Evolutionary conservation across 2,888 invertebrate genomes (phyloP).

Genomic region (Acanthosoma haemorrhoidale): DNA sequence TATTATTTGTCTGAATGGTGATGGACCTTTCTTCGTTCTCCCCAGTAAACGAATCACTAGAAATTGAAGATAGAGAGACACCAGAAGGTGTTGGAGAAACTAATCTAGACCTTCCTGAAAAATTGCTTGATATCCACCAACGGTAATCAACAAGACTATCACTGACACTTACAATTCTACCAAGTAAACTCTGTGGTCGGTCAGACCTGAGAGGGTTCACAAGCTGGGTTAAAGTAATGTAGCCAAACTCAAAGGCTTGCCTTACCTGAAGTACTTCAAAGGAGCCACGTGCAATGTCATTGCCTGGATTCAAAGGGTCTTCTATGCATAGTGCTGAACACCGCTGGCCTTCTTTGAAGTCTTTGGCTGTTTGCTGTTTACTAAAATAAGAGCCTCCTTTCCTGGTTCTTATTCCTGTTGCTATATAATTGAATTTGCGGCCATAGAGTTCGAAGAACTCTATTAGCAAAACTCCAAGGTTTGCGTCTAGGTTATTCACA

Average conservation of each 20-base stretch:
- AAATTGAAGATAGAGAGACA: too few relatives aligned
- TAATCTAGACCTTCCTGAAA: neutral
- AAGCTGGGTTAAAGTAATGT: constrained; percentile 72
- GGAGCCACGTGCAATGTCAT: constrained; percentile 96
- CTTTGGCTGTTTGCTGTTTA: constrained; percentile 83
- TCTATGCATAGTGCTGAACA: constrained; percentile 94
- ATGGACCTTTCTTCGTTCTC: too few relatives aligned
- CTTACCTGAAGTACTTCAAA: constrained; percentile 87
- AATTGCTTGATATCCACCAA: constrained; percentile 55
- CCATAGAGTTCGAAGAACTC: constrained; percentile 98
- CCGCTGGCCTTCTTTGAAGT: constrained; percentile 90
- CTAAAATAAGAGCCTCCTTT: constrained; percentile 89
- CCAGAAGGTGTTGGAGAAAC: too few relatives aligned
- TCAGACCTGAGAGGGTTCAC: constrained; percentile 52
- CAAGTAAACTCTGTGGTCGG: constrained; percentile 60
- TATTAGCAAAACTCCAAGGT: constrained; percentile 88
- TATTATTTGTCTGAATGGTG: too few relatives aligned
- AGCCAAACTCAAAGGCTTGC: constrained; percentile 95
- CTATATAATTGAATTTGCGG: constrained; percentile 90
- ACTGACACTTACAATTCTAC: constrained; percentile 85
- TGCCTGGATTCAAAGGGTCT: constrained; percentile 93
- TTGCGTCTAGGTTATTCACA: constrained; percentile 56
- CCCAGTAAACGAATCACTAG: too few relatives aligned
- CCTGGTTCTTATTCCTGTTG: constrained; percentile 88
- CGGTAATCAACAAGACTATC: constrained; percentile 81